Evolutionary conservation across 2,888 invertebrate genomes (phyloP), one percentile per base, ranked within the genome.

Genomic region (Idaea dimidiata): DNA sequence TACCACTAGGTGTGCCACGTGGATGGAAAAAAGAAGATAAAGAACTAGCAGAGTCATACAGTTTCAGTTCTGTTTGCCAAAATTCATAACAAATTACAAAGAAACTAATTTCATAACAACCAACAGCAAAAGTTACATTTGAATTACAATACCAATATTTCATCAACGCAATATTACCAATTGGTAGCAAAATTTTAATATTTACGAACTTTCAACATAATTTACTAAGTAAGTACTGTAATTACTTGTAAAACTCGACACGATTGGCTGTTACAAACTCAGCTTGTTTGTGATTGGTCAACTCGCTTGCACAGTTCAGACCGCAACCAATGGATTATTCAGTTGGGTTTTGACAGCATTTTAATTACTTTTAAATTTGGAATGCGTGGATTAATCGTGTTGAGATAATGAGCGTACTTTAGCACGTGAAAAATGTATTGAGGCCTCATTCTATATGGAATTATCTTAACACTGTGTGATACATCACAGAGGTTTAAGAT

Each of bases 361-460:
- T 78, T 76, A 77, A 79, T 76, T 71, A 75, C 69, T 72, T 72
- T 77, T 79, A 66, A 74, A 74, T 77, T 72, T 66, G 62, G 69
- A 73, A 78, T 72, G 70, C 71, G 69, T 63, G 69, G 66, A 72
- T 77, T 78, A 78, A 79, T 75, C 78, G 76, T 72, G 73, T 72
- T 74, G 68, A 72, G 70, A 69, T 71, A 73, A 76, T 72, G 73
- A 73, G 74, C 74, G 70, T 71, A 71, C 70, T 70, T 67, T 69
- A 58, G 62, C 62, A 53, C 65, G 58, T 73, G 71, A 72, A 75
- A 73, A 72, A 74, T 76, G 72, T 72, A 75, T 73, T 71, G 70
- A 70, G 65, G 73, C 69, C 74, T 69, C 71, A 74, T 70, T 69
- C 68, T 57, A 64, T 67, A 70, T 57, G 57, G 43, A 10, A 43